These are phyloP conservation scores for Eupithecia vulgata DNA, from an alignment of 2,888 invertebrate species.

Conservation along the genomic window DNA sequence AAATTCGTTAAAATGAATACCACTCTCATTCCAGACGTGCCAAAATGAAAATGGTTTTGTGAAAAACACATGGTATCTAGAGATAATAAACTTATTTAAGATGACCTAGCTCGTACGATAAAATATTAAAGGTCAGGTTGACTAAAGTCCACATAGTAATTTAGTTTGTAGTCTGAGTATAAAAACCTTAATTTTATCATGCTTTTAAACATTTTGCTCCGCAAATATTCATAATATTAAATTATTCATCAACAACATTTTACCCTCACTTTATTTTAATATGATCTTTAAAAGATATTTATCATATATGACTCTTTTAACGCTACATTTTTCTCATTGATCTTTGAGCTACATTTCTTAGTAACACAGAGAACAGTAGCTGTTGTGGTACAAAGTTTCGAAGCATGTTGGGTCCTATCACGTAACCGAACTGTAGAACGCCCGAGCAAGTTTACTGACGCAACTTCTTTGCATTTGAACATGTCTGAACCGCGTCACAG, in stretches of 20 bases:
- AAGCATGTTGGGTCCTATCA: conserved; percentile 49
- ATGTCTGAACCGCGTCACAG: conserved; percentile 47
- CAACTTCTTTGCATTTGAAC: conserved; percentile 54
- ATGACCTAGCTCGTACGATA: not conserved
- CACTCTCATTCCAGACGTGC: conserved; percentile 30
- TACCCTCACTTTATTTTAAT: not conserved
- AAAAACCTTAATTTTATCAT: not conserved
- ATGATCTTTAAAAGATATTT: not conserved
- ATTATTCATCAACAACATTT: not conserved
- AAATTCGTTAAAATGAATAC: conserved; percentile 30
- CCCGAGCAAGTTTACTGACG: conserved; percentile 48
- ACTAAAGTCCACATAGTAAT: not conserved
- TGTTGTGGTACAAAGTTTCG: conserved; percentile 27
- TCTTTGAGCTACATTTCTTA: not conserved
- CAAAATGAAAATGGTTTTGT: conserved; percentile 23
- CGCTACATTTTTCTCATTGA: not conserved
- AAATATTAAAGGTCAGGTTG: not conserved
- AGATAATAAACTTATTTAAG: not conserved
- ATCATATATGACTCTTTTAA: not conserved
- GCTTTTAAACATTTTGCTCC: not conserved
- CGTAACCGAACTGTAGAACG: conserved; percentile 46
- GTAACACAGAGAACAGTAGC: not conserved
- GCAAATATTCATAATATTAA: not conserved
- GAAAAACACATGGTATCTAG: conserved; percentile 11
- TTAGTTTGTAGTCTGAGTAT: not conserved